Percentiles rank a stretch among this genome's conserved stretches.
phyloP scores from a whole-genome alignment of 2,888 invertebrate species.

The Amaurobius ferox region DNA sequence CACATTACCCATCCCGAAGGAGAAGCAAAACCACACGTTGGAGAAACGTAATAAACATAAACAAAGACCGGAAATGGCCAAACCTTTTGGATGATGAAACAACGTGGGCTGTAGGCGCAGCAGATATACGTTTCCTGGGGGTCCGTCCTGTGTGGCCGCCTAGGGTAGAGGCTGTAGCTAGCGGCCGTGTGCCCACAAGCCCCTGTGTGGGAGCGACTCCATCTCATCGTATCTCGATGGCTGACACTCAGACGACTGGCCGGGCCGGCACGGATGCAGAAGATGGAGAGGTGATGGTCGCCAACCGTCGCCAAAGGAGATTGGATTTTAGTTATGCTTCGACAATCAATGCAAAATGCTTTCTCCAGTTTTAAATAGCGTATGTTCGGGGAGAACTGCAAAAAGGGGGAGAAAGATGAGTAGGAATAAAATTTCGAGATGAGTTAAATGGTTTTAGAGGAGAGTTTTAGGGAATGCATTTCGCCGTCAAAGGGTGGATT shows the following conservation, averaged over 20 bases:
- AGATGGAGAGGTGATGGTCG: background rate
- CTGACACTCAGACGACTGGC: conserved; percentile 43
- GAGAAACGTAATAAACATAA: background rate
- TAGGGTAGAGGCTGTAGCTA: conserved; percentile 29
- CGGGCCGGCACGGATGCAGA: conserved; percentile 7
- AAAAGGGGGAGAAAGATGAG: background rate
- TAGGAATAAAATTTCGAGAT: too few relatives aligned
- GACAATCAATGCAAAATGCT: conserved; percentile 2
- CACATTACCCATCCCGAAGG: background rate
- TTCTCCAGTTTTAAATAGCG: conserved; percentile 1
- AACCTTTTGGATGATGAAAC: conserved; percentile 84
- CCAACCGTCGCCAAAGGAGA: background rate
- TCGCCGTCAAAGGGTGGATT: too few relatives aligned
- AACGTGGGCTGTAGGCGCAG: conserved; percentile 82
- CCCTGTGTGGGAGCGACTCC: conserved; percentile 64
- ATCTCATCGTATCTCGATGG: conserved; percentile 61
- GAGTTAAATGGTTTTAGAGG: too few relatives aligned
- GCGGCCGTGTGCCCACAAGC: conserved; percentile 46
- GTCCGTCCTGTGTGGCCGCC: conserved; percentile 43
- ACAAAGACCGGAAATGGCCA: background rate
- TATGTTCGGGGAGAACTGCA: background rate
- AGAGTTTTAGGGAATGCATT: too few relatives aligned
- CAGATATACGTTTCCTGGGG: conserved; percentile 82
- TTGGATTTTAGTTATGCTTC: background rate
- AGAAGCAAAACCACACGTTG: background rate